Evolutionary conservation across 2,888 invertebrate species (phyloP).

Genomic region (Sycophila texana): DNA sequence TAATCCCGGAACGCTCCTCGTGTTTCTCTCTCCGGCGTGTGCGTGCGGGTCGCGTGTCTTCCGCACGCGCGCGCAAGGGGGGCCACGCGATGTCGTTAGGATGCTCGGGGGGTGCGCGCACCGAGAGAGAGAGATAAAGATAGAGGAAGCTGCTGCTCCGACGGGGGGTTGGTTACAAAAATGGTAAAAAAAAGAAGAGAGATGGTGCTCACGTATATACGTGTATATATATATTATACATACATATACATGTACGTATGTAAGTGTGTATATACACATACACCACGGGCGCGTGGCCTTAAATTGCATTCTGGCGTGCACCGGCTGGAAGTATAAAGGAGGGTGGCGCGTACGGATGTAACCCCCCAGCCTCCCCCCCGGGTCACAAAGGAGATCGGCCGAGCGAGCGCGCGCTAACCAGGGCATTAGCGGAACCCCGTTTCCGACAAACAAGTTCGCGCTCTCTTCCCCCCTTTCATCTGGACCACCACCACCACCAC

Average conservation of each 20-base stretch:
- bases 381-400: slow-evolving; percentile 64
- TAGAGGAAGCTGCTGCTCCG: neutral
- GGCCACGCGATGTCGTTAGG: slow-evolving; percentile 35
- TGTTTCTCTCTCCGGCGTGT: slow-evolving; percentile 4
- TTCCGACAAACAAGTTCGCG: slow-evolving; percentile 54
- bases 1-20: slow-evolving; percentile 45
- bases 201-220: neutral
- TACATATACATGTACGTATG: neutral
- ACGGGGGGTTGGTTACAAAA: neutral
- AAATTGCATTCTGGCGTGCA: slow-evolving; percentile 56
- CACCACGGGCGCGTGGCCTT: slow-evolving; percentile 58
- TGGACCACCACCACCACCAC: slow-evolving; percentile 16
- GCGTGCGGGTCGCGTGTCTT: slow-evolving; percentile 26
- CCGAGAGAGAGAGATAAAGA: slow-evolving; percentile 33
- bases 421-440: slow-evolving; percentile 69
- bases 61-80: slow-evolving; percentile 12
- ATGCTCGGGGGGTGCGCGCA: slow-evolving; percentile 1
- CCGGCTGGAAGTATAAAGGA: slow-evolving; percentile 56
- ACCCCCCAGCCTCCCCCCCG: no score
- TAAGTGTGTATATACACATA: no score
- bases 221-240: neutral
- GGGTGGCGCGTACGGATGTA: slow-evolving; percentile 59
- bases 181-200: neutral
- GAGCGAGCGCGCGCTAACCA: slow-evolving; percentile 68
- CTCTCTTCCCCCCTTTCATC: slow-evolving; percentile 36